phyloP scores from a whole-genome alignment of 2,888 invertebrate genomes.

The Latrodectus hesperus region DNA sequence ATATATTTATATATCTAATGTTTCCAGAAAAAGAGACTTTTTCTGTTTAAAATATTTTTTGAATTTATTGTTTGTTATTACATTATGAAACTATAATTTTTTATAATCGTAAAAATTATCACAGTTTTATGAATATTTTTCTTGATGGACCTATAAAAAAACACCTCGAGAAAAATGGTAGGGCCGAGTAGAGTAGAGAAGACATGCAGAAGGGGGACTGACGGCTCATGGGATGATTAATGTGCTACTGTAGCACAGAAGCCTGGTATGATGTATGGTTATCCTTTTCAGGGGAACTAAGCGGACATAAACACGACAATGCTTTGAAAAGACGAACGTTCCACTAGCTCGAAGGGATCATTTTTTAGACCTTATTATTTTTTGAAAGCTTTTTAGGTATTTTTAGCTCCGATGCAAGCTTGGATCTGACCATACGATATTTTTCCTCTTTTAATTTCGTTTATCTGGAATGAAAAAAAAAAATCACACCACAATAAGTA shows the following conservation, averaged over 20 bases:
- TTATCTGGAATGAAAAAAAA: no score
- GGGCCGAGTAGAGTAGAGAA: constrained; percentile 36
- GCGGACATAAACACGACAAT: constrained; percentile 67
- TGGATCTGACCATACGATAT: neutral
- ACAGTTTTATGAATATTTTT: neutral
- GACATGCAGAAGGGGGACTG: constrained; percentile 55
- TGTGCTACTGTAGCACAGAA: constrained; percentile 64
- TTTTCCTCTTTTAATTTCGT: no score
- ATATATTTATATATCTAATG: no score
- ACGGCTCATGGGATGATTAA: constrained; percentile 69
- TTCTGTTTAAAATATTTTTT: neutral
- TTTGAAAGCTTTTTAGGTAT: constrained; percentile 43
- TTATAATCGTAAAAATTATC: no score
- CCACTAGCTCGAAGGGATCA: constrained; percentile 54
- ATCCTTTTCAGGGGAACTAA: constrained; percentile 62
- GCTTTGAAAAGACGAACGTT: constrained; percentile 57
- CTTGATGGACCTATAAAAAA: constrained; percentile 30
- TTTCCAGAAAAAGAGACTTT: no score
- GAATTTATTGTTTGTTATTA: no score
- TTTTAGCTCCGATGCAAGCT: constrained; percentile 35
- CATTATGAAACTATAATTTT: no score
- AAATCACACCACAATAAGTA: no score
- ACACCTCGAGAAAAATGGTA: constrained; percentile 33
- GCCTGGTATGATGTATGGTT: constrained; percentile 68
- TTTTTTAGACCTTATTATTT: constrained; percentile 49